A percentile compares a stretch with the other conserved stretches of the same genome.
Conservation (phyloP, 1,140 invertebrate genomes). For the Centruroides vittatus region DNA sequence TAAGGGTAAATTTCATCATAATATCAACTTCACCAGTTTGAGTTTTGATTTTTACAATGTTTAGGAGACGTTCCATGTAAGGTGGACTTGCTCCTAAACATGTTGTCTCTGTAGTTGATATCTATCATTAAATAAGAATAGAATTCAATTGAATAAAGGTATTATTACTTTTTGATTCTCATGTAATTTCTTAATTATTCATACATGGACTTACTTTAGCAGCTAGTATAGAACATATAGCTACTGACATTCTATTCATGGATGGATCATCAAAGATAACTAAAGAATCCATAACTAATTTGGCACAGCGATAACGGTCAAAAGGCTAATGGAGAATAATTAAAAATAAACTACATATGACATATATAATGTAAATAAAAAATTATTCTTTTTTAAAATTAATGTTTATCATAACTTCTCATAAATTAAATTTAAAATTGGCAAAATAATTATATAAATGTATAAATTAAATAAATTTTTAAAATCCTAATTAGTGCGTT, state of each 20-base stretch:
- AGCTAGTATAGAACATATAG: conserved; percentile 58
- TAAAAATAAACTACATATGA: too few species aligned
- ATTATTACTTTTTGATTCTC: neutral
- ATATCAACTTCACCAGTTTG: conserved; percentile 47
- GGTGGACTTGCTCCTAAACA: conserved; percentile 48
- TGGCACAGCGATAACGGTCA: conserved; percentile 55
- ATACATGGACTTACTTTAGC: conserved; percentile 31
- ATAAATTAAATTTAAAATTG: too few species aligned
- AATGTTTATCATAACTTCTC: too few species aligned
- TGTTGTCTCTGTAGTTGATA: conserved; percentile 57
- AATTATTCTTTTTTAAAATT: too few species aligned
- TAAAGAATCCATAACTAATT: conserved; percentile 58
- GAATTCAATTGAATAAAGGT: neutral
- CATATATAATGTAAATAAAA: too few species aligned
- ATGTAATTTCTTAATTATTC: neutral
- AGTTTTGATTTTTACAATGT: conserved; percentile 49
- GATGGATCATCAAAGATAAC: conserved; percentile 54
- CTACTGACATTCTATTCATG: conserved; percentile 67
- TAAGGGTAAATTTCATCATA: conserved; percentile 64
- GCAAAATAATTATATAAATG: too few species aligned
- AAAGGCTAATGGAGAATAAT: conserved; percentile 32
- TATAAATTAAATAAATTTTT: too few species aligned
- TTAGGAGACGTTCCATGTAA: conserved; percentile 58
- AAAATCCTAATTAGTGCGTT: too few species aligned
- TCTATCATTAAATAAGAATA: conserved; percentile 33